Conservation (phyloP, 92 coral and sea anemone genomes). For the Paragorgia papillata region DNA sequence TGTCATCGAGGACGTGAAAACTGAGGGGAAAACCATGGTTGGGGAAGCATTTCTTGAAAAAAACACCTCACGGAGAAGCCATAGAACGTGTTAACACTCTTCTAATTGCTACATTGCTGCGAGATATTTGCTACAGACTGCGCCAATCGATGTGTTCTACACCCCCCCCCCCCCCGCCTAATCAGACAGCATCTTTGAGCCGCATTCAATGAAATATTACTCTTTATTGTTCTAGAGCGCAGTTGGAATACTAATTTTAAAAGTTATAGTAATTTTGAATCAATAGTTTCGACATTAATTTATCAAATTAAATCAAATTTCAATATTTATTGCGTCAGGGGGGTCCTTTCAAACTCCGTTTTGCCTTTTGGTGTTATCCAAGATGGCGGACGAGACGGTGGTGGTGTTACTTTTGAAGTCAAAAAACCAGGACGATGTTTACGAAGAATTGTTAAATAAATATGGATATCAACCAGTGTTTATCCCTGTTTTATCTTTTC, state of each 20-base stretch:
- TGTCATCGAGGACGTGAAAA: neutral
- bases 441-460: slow-evolving; percentile 38
- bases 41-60: no score
- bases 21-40: no score
- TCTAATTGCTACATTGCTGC: no score
- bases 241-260: neutral
- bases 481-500: slow-evolving; percentile 78
- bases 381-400: neutral
- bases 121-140: no score
- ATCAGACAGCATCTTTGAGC: neutral
- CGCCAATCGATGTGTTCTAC: no score
- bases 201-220: neutral
- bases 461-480: slow-evolving; percentile 69
- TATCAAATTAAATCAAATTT: neutral
- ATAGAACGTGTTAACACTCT: no score
- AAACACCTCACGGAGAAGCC: no score
- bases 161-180: neutral
- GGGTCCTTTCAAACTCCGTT: neutral
- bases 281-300: no score
- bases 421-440: slow-evolving; percentile 32
- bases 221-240: neutral
- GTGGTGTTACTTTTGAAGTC: slow-evolving; percentile 36
- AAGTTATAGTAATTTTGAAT: no score
- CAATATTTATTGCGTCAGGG: neutral
- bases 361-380: no score